phyloP scores from a whole-genome alignment of 1,140 invertebrate genomes.

The Apis laboriosa region DNA sequence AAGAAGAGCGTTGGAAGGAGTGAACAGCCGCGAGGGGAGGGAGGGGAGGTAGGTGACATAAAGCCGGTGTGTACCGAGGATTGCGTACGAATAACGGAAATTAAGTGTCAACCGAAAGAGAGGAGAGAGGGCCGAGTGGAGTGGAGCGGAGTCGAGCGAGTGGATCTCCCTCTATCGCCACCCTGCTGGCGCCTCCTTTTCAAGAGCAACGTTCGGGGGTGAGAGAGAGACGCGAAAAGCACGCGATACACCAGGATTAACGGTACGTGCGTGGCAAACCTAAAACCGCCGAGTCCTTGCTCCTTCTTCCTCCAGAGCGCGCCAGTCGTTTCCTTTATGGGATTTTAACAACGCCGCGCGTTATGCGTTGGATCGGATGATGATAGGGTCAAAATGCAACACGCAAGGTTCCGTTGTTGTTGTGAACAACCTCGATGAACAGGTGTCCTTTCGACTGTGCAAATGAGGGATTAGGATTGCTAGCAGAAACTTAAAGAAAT shows the following conservation, averaged over 20 bases:
- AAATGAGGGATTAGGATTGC: background rate
- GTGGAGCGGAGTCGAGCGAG: conserved; percentile 61
- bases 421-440: conserved; percentile 51
- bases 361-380: conserved; percentile 44
- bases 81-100: conserved; percentile 81
- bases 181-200: conserved; percentile 58
- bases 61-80: conserved; percentile 72
- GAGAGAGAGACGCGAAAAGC: conserved; percentile 56
- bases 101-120: conserved; percentile 81
- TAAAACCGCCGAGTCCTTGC: conserved; percentile 65
- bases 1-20: conserved; percentile 50
- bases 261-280: conserved; percentile 76
- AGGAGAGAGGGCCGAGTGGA: conserved; percentile 69
- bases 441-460: conserved; percentile 21
- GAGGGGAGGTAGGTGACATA: conserved; percentile 66
- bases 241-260: conserved; percentile 73
- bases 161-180: conserved; percentile 58
- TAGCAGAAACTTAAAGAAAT: no score
- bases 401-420: background rate
- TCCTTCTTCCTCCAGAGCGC: conserved; percentile 39
- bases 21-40: conserved; percentile 44
- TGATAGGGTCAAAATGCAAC: background rate
- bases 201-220: conserved; percentile 54
- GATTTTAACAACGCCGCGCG: conserved; percentile 70
- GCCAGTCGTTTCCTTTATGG: conserved; percentile 66